Base-by-base conservation (phyloP, 2,113 vertebrate genomes). In the Eidolon helvum region DNA sequence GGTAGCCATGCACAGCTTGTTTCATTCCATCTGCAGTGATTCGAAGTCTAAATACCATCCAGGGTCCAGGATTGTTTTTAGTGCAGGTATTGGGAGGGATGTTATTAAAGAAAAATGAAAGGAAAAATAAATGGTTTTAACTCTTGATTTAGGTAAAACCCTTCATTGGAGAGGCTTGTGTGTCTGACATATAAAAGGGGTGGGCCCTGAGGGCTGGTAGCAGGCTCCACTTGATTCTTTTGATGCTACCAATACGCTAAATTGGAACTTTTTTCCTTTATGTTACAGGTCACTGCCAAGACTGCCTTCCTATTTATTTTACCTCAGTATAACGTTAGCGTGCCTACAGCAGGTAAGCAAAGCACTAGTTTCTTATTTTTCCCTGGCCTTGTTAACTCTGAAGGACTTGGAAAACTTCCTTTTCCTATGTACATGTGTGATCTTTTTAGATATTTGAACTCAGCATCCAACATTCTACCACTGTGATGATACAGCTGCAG, bases 281-380 rank as follows among this genome's bases (percentile, higher is more conserved):
- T 98, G 95, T 98, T 98, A 80, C 98, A 99, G 99, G 99, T 99
- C 87, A 99, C 99, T 50, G 99, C 99, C 94, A 99, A 99, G 99
- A 99, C 99, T 95, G 99, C 99, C 98, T 99, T 99, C 97, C 97
- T 99, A 94, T 99, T 99, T 98, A 99, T 99, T 98, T 99, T 99
- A 98, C 99, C 99, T 97, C 99, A 99, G 98, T 99, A 99, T 95
- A 99, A 99, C 10, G 95, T 99, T 92, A 99, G 99, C 19, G 98
- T 99, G 89, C 97, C 99, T 93, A 98, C 98, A 82, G 95, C 99
- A 99, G 99, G 99, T 99, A 98, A 99, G 99, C 87, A 95, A 80
- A 91, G 35, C 55, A 1, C 8, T 10, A 50, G 10, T 79, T 63
- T 61, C 10, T 15, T 50, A 0, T 57, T 69, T 78, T 43, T 50